These are phyloP conservation scores for Solenopsis fugax DNA, from an alignment of 1,140 invertebrate species.

Conservation along the genomic window DNA sequence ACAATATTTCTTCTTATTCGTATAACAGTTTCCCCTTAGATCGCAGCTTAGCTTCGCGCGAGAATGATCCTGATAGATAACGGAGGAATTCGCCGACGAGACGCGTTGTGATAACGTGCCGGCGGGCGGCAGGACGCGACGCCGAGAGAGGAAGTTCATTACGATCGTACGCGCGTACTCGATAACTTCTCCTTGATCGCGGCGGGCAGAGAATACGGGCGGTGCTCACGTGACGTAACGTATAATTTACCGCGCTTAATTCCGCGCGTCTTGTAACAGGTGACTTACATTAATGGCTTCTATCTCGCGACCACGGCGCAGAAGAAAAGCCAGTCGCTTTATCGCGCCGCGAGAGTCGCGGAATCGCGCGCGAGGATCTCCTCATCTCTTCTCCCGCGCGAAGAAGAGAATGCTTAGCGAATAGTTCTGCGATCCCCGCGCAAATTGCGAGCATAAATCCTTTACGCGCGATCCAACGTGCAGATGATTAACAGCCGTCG, in stretches of 20 bases:
- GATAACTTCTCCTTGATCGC: conserved; percentile 55
- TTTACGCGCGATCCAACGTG: conserved; percentile 36
- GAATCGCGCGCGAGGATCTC: conserved; percentile 46
- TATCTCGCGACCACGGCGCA: conserved; percentile 45
- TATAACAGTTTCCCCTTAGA: neutral
- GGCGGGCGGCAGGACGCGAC: neutral
- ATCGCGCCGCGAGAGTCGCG: conserved; percentile 33
- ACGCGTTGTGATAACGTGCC: conserved; percentile 1
- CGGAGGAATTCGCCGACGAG: conserved; percentile 4
- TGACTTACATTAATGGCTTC: conserved; percentile 72
- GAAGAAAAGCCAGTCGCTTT: conserved; percentile 46
- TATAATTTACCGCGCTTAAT: conserved; percentile 71
- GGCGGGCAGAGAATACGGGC: conserved; percentile 7
- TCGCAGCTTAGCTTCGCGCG: neutral
- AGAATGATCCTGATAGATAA: conserved; percentile 60
- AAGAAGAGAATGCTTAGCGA: conserved; percentile 28
- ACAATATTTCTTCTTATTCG: conserved; percentile 23
- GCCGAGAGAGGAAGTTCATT: conserved; percentile 59
- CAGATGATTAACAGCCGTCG: conserved; percentile 48
- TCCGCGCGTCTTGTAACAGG: conserved; percentile 68
- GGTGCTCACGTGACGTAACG: conserved; percentile 45
- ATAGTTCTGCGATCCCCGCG: conserved; percentile 40
- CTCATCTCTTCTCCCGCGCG: neutral
- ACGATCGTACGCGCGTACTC: conserved; percentile 47
- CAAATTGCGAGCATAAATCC: conserved; percentile 62